phyloP scores from a whole-genome alignment of 1,140 invertebrate species.

The Sarcophaga peregrina region DNA sequence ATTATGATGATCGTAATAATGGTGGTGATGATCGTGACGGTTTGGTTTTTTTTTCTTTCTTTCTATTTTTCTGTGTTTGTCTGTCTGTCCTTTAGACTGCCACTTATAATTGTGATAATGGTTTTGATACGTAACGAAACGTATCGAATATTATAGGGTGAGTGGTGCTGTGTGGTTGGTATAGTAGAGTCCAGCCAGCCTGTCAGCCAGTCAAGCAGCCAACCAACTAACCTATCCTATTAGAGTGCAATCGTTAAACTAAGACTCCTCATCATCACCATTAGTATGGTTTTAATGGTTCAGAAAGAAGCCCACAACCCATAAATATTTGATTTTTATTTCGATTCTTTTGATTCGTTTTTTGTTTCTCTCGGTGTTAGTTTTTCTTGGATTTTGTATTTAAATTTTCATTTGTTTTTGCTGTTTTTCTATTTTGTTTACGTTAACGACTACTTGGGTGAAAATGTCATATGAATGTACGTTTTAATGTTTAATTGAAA shows the following conservation, averaged over 20 bases:
- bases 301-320: neutral
- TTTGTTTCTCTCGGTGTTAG: too few species aligned
- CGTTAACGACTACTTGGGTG: neutral
- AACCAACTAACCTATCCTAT: neutral
- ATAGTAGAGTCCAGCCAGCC: neutral
- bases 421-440: neutral
- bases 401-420: slow-evolving; percentile 7
- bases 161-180: neutral
- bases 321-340: neutral
- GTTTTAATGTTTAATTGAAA: slow-evolving; percentile 22
- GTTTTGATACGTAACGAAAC: neutral
- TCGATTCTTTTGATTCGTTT: neutral
- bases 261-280: slow-evolving; percentile 2
- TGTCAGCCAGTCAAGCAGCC: neutral
- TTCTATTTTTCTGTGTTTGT: neutral
- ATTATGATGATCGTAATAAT: slow-evolving; percentile 14
- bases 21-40: slow-evolving; percentile 3
- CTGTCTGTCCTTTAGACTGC: neutral
- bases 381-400: neutral
- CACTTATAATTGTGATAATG: slow-evolving; percentile 9
- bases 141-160: neutral
- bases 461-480: slow-evolving; percentile 3
- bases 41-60: neutral
- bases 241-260: neutral
- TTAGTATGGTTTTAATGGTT: neutral